A percentile compares a stretch with the other conserved stretches of the same genome.
These are phyloP conservation scores for Phrynosoma platyrhinos DNA, from an alignment of 2,113 vertebrate species.

Conservation along the genomic window DNA sequence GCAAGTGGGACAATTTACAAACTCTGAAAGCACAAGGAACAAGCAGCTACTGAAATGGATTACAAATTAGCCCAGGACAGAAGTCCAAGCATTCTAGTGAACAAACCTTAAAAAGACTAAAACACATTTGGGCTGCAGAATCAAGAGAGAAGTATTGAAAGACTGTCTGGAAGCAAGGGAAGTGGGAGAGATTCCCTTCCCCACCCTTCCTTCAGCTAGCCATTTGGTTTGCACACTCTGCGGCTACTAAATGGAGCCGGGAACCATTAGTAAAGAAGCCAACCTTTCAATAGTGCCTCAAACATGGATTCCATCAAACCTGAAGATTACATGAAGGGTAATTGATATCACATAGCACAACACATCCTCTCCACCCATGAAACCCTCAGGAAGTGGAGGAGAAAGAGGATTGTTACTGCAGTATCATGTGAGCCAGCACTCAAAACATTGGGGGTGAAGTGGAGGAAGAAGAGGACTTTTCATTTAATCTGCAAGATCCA, in stretches of 20 bases:
- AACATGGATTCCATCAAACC: background rate
- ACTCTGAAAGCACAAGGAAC: conserved; percentile 34
- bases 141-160: conserved; percentile 3
- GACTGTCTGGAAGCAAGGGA: conserved; percentile 21
- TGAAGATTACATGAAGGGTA: background rate
- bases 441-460: background rate
- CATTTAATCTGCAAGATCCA: background rate
- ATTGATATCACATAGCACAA: background rate
- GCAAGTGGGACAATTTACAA: conserved; percentile 52
- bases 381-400: background rate
- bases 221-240: background rate
- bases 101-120: background rate
- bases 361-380: background rate
- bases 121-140: background rate
- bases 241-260: background rate
- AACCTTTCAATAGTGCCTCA: background rate
- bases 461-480: too few species aligned
- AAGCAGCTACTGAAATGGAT: conserved; percentile 34
- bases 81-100: background rate
- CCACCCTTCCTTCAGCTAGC: background rate
- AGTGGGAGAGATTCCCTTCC: conserved; percentile 8
- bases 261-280: background rate
- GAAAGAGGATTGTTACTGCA: background rate
- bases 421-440: background rate
- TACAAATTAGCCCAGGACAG: conserved; percentile 51